Base-by-base conservation (phyloP, 2,113 vertebrate species). In the Hippocampus barbouri region DNA sequence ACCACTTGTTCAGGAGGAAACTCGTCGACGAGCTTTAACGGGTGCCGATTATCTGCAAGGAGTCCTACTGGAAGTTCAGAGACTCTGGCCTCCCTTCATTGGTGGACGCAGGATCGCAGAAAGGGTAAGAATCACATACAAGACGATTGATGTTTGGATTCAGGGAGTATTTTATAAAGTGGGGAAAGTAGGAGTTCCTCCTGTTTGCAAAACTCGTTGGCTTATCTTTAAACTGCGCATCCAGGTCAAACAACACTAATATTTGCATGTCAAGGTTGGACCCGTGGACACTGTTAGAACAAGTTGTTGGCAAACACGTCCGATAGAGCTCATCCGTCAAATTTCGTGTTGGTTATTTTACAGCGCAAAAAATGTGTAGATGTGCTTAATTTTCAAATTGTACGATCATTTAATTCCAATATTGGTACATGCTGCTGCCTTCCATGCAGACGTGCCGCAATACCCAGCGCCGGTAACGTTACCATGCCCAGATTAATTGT, bases 11-110 rank as follows among this genome's bases (percentile, higher is more conserved):
- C 54, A 85, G 71, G 71, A 51, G 30, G 23, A 83, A 49, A 57
- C 27, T 1, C 83, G 81, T 1, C 69, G 21, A 15, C 72, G 64
- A 66, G 86, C 86, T 0, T 18, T 64, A 51, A 69, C 65, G 68
- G 83, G 86, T 16, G 74, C 82, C 6, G 82, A 81, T 15, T 84
- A 78, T 72, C 70, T 92, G 66, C 78, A 67, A 54, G 41, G 63
- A n/a, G 78, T 90, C 0, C 77, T 89, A 68, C 76, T 89, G 77
- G 88, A 91, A 68, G 84, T 87, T 21, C 88, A 85, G 81, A 88
- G 86, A 61, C 80, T 90, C 4, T 88, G 89, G 89, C 87, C 84
- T 64, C 81, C 89, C 61, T 88, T 90, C 77, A 89, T 91, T 45
- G 88, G 89, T 70, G 89, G 90, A 67, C 76, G 83, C 38, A 83